phyloP scores from a whole-genome alignment of 2,888 invertebrate species.

The Trichogramma dendrolimi region DNA sequence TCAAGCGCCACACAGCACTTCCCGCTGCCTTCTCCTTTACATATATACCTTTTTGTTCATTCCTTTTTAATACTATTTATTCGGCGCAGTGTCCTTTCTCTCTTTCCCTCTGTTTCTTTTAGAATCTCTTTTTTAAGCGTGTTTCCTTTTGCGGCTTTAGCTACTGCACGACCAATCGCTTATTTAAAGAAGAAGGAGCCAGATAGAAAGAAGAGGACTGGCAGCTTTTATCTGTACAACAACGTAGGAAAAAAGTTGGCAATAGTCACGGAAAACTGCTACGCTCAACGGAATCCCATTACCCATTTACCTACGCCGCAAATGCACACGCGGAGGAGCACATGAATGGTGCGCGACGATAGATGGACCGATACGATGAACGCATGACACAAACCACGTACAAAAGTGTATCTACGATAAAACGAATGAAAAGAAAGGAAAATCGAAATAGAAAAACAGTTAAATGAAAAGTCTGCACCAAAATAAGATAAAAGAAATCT shows the following conservation, averaged over 20 bases:
- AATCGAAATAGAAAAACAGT: too few species aligned
- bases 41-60: conserved; percentile 6
- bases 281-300: conserved; percentile 17
- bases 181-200: conserved; percentile 14
- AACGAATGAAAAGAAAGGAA: too few species aligned
- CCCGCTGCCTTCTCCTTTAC: not conserved
- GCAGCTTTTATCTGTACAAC: not conserved
- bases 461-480: too few species aligned
- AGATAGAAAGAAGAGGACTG: not conserved
- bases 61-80: not conserved
- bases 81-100: not conserved
- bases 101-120: not conserved
- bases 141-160: conserved; percentile 1
- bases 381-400: not conserved
- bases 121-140: too few species aligned
- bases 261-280: conserved; percentile 2
- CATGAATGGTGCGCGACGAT: not conserved
- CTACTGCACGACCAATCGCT: not conserved
- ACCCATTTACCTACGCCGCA: conserved; percentile 9
- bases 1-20: not conserved
- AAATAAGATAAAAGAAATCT: too few species aligned
- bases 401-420: not conserved
- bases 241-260: conserved; percentile 13
- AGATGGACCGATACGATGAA: not conserved
- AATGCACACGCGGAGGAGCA: not conserved